Evolutionary conservation across 2,888 invertebrate genomes (phyloP), one percentile per base, ranked within the genome.

Genomic region (Dyspetes luteomarginatus): DNA sequence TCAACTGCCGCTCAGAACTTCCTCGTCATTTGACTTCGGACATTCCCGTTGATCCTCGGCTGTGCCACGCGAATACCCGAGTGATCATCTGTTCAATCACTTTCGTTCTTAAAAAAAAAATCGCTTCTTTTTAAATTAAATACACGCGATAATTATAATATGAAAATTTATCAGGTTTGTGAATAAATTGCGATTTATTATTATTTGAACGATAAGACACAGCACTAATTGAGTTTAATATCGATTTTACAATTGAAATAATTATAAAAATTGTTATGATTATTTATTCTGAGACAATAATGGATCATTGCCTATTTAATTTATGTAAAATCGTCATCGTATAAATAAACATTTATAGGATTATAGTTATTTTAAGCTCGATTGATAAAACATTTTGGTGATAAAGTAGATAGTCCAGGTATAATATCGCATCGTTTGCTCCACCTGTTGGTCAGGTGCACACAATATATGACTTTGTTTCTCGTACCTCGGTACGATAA

Each of bases 51-150:
- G 45, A 48, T 56, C 52, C 64, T 81, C 83, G 82, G 75, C 22
- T 55, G 48, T 84, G 84, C 84, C 84, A 85, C 84, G 83, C 84
- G 82, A 78, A 82, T 80, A 15, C 65, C 76, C 82, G 77, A 79
- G 41, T 62, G 60, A 78, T 74, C 75, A 76, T 80, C 65, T 76
- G 80, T 76, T 72, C 45, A 67, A 76, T 72, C 72, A 56, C 72
- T 80, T 72, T 74, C 65, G 56, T 65, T 17, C 17, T 45, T 15
- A 45, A n/a, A 4, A 15, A 17, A 45, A 45, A n/a, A n/a, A 45
- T 12, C 45, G 17, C 45, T 45, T 45, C n/a, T 45, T 36, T 12
- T 36, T 36, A 2, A 36, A 12, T 9, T 36, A 12, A 36, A 12
- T n/a, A n/a, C n/a, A n/a, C n/a, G n/a, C 36, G 36, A 1, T 2